A percentile compares a stretch with the other conserved stretches of the same genome.
These are phyloP conservation scores for Tinea semifulvella DNA, from an alignment of 2,888 invertebrate genomes.

Conservation along the genomic window DNA sequence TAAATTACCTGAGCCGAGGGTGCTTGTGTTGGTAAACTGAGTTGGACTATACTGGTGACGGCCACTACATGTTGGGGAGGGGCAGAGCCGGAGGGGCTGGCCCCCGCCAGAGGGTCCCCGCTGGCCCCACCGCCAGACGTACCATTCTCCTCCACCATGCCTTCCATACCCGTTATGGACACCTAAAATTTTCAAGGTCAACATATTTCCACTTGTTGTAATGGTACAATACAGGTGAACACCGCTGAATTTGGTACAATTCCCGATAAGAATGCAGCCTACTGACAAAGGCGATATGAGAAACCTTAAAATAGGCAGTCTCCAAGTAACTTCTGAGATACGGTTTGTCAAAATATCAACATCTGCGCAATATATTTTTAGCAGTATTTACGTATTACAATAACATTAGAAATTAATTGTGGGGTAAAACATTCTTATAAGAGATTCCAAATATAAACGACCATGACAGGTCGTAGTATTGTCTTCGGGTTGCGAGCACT, in stretches of 20 bases:
- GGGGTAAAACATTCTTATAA: constrained; percentile 44
- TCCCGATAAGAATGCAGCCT: neutral
- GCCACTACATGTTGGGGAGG: constrained; percentile 55
- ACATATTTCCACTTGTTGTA: constrained; percentile 23
- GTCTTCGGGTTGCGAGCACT: constrained; percentile 70
- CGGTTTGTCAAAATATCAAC: constrained; percentile 12
- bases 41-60: constrained; percentile 85
- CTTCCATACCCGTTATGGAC: constrained; percentile 80
- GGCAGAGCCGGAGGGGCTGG: constrained; percentile 37
- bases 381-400: constrained; percentile 15
- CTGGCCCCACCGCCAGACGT: constrained; percentile 49
- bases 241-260: neutral
- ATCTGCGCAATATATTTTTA: constrained; percentile 41
- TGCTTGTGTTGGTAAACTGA: constrained; percentile 75
- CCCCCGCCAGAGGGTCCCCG: constrained; percentile 41
- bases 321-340: constrained; percentile 47
- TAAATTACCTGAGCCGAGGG: constrained; percentile 71
- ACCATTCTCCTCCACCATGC: constrained; percentile 93
- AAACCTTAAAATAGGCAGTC: constrained; percentile 52
- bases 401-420: constrained; percentile 20
- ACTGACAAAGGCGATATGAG: constrained; percentile 36
- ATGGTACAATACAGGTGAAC: neutral
- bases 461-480: constrained; percentile 63
- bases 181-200: constrained; percentile 72
- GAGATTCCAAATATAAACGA: constrained; percentile 51